Base-by-base conservation (phyloP, 2,888 invertebrate species). In the Candidula unifasciata region DNA sequence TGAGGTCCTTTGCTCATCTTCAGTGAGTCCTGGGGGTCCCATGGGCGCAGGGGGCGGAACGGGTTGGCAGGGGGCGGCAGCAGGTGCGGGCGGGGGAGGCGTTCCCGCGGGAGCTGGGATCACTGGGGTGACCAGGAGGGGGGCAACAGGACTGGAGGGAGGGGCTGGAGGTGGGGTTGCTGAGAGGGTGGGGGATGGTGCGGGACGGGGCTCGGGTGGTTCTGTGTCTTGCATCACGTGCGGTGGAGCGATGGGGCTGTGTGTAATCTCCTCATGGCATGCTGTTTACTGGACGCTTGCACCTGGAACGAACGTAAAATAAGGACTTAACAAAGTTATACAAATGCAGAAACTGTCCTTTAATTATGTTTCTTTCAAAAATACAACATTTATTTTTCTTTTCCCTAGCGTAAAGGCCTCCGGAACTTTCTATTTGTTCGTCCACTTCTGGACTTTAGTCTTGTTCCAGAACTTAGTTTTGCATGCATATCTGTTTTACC, bases 1-100 rank as follows among this genome's bases (percentile, higher is more conserved):
- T 6, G 68, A 60, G 30, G 82, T 21, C 37, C 77, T 90, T 82
- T 91, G 92, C 33, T 93, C 93, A 80, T 93, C 93, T 88, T 91
- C 92, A 89, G 92, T 89, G 87, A 90, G 85, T 10, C 73, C 83
- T 5, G 78, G 69, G 6, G 71, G 78, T 5, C 76, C 76, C 68
- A 69, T 79, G 24, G 78, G 78, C 2, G 83, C 71, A 0, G 78
- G 69, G 0, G 83, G 83, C 10, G 71, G 78, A 3, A 44, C 57
- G 21, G 68, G n/a, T 57, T 35, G 77, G 33, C 57, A 54, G 5
- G 13, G 68, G 33, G 52, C 37, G 0, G 33, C 24, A 52, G 68
- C 24, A 1, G 78, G 69, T 0, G 78, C 77, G 2, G 83, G 37
- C 10, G 82, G 82, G 3, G 77, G 74, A 5, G 83, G 57, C 3